A percentile compares a stretch with the other conserved stretches of the same genome.
Evolutionary conservation across 2,888 invertebrate species (phyloP).

Genomic region (Eurytoma californica): DNA sequence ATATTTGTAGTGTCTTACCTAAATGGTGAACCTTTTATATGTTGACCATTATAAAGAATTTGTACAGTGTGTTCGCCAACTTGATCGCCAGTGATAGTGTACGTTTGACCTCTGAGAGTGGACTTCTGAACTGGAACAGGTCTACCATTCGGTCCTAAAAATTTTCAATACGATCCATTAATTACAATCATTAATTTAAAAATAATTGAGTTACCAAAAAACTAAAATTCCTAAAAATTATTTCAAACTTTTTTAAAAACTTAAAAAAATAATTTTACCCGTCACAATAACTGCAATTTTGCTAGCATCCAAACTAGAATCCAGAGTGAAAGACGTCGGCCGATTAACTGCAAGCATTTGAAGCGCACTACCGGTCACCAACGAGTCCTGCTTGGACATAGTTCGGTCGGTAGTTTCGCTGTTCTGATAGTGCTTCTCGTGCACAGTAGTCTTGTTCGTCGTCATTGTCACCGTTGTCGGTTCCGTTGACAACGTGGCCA

Average conservation of each 20-base stretch:
- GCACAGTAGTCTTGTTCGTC: conserved; percentile 34
- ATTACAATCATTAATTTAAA: background rate
- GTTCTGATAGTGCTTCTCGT: conserved; percentile 52
- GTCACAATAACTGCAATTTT: conserved; percentile 76
- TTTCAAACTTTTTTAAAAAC: background rate
- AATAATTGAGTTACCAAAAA: too few relatives aligned
- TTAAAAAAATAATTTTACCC: conserved; percentile 68
- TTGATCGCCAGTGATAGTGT: conserved; percentile 84
- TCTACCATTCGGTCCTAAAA: conserved; percentile 73
- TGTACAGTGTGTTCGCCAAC: conserved; percentile 92
- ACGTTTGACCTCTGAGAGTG: conserved; percentile 68
- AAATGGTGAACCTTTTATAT: conserved; percentile 94
- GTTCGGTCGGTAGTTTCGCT: conserved; percentile 57
- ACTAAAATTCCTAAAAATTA: too few relatives aligned
- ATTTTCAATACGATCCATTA: background rate
- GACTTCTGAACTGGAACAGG: conserved; percentile 72
- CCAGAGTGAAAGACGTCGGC: conserved; percentile 78
- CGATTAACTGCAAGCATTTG: conserved; percentile 79
- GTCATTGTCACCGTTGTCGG: conserved; percentile 44
- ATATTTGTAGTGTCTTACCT: conserved; percentile 68
- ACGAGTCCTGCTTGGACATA: conserved; percentile 50
- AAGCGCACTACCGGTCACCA: conserved; percentile 80
- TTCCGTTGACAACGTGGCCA: conserved; percentile 28
- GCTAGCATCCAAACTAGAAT: conserved; percentile 71
- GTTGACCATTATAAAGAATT: conserved; percentile 88